These are phyloP conservation scores for Polymixis lichenea DNA, from an alignment of 2,888 invertebrate genomes.

Conservation along the genomic window DNA sequence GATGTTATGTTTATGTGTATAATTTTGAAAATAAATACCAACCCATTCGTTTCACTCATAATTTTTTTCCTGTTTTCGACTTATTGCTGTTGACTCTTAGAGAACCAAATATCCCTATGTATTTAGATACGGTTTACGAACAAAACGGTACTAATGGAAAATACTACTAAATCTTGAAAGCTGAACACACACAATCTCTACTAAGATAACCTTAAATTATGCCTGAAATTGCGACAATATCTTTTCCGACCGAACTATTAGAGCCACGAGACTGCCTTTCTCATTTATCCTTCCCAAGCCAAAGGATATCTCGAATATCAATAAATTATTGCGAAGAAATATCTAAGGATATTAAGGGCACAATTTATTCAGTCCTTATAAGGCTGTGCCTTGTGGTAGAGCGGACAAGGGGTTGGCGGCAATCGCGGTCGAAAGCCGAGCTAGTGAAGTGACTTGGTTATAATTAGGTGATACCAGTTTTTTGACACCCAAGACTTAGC, in stretches of 20 bases:
- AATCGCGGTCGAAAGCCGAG: background rate
- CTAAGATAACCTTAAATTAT: conserved; percentile 25
- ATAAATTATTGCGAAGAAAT: conserved; percentile 52
- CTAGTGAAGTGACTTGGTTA: too few species aligned
- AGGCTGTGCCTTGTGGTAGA: background rate
- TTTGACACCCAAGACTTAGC: too few species aligned
- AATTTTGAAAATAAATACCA: background rate
- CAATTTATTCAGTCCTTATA: conserved; percentile 25
- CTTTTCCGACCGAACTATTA: conserved; percentile 13
- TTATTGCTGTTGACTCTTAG: background rate
- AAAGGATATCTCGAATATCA: conserved; percentile 32
- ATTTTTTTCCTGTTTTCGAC: too few species aligned
- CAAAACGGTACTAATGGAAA: background rate
- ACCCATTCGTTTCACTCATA: background rate
- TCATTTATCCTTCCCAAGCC: conserved; percentile 23
- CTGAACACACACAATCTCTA: background rate
- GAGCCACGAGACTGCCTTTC: conserved; percentile 5
- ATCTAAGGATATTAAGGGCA: conserved; percentile 26
- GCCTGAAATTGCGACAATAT: conserved; percentile 4
- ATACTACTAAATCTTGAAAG: background rate
- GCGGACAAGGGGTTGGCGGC: background rate
- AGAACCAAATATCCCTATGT: background rate
- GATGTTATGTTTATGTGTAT: background rate
- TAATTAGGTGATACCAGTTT: too few species aligned
- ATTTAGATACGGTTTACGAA: background rate